A percentile compares a stretch with the other conserved stretches of the same genome.
These are phyloP conservation scores for Allolobophora icterica DNA, from an alignment of 2,888 invertebrate genomes.

Conservation along the genomic window DNA sequence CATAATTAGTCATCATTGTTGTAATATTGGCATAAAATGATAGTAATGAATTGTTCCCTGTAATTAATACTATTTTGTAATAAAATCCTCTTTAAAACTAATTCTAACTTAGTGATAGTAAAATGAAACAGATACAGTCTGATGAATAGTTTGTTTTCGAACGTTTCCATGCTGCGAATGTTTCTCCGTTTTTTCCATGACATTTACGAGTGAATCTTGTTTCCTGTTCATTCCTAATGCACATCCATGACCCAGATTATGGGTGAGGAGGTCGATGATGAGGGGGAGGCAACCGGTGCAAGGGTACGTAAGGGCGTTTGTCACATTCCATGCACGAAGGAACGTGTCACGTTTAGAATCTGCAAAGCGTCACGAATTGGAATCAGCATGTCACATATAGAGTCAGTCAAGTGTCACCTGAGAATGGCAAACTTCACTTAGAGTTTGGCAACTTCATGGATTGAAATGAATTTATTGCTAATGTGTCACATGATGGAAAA, in stretches of 20 bases:
- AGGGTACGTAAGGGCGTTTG: slow-evolving; percentile 29
- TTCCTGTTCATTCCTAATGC: not conserved
- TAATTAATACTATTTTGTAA: too few relatives aligned
- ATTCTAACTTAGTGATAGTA: too few relatives aligned
- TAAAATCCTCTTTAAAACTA: too few relatives aligned
- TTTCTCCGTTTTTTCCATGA: not conserved
- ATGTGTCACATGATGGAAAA: not conserved
- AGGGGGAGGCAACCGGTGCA: slow-evolving; percentile 33
- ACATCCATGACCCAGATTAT: slow-evolving; percentile 35
- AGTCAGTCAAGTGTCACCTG: not conserved
- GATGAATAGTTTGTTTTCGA: not conserved
- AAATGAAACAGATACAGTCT: too few relatives aligned
- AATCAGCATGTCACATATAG: not conserved
- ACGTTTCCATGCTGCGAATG: not conserved
- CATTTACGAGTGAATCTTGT: not conserved
- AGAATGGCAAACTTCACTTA: not conserved
- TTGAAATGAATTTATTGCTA: not conserved
- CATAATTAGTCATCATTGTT: not conserved
- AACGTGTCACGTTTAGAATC: not conserved
- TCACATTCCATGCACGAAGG: not conserved
- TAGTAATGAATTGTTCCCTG: too few relatives aligned
- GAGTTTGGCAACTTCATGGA: not conserved
- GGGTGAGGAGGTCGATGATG: slow-evolving; percentile 43
- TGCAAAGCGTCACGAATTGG: not conserved
- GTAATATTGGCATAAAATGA: not conserved